Conservation (phyloP, 1,140 invertebrate species). For the Phocides pigmalion region DNA sequence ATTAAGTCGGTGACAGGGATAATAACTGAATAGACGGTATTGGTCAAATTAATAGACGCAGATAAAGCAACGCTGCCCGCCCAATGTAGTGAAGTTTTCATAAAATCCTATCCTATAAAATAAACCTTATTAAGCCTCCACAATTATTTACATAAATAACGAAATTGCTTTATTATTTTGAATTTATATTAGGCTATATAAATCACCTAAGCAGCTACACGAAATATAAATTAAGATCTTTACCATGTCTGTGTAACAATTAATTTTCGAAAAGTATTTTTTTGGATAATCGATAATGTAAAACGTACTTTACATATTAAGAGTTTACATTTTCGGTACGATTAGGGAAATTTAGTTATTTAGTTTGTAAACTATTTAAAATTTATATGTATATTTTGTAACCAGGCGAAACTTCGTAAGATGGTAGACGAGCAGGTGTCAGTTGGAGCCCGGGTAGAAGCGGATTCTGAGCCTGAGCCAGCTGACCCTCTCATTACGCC, state of each 20-base stretch:
- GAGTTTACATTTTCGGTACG: too few relatives aligned
- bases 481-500: constrained; percentile 82
- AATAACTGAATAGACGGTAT: constrained; percentile 52
- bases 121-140: constrained; percentile 28
- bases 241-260: too few relatives aligned
- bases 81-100: constrained; percentile 42
- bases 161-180: background rate
- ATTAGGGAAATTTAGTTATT: too few relatives aligned
- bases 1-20: constrained; percentile 57
- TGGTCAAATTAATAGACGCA: constrained; percentile 55
- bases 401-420: constrained; percentile 82
- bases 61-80: constrained; percentile 43
- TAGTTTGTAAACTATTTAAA: background rate
- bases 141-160: constrained; percentile 36
- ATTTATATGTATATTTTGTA: constrained; percentile 4
- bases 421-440: constrained; percentile 84
- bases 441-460: constrained; percentile 71
- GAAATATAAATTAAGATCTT: too few relatives aligned
- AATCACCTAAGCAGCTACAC: too few relatives aligned
- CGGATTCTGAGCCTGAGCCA: constrained; percentile 75
- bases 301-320: too few relatives aligned
- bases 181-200: too few relatives aligned
- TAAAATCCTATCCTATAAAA: constrained; percentile 34
- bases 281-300: too few relatives aligned
- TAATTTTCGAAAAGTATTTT: too few relatives aligned